phyloP scores from a whole-genome alignment of 2,113 vertebrate species.

The Pedionomus torquatus region DNA sequence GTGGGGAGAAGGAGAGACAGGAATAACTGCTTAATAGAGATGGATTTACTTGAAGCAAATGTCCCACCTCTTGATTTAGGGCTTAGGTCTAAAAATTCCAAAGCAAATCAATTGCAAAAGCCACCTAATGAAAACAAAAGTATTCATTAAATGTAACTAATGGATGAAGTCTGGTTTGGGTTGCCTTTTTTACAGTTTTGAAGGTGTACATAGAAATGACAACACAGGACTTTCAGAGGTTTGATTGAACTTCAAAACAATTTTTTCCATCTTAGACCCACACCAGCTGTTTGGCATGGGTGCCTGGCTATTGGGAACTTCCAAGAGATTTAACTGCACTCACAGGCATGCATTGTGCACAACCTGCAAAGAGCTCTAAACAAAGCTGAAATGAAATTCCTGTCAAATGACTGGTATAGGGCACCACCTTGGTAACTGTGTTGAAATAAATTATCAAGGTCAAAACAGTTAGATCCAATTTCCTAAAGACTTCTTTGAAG shows the following conservation, averaged over 20 bases:
- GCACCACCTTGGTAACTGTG: not conserved
- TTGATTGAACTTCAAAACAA: not conserved
- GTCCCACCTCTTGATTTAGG: not conserved
- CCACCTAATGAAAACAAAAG: not conserved
- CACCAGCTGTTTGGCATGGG: fast-evolving
- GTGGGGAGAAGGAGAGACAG: not conserved
- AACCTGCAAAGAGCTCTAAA: not conserved
- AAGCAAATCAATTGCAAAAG: not conserved
- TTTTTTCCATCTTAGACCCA: not conserved
- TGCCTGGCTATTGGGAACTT: not conserved
- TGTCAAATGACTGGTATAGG: not conserved
- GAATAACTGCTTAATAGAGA: not conserved
- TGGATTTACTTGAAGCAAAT: not conserved
- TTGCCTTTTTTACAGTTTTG: not conserved
- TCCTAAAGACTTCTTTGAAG: not conserved
- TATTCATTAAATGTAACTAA: not conserved
- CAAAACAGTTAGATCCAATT: not conserved
- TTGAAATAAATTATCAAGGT: not conserved
- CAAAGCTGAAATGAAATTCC: not conserved
- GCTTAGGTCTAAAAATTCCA: not conserved
- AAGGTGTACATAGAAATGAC: not conserved
- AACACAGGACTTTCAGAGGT: not conserved
- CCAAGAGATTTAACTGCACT: not conserved
- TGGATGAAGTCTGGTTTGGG: not conserved
- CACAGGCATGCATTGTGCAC: not conserved